phyloP scores from a whole-genome alignment of 2,113 vertebrate genomes.

The Alouatta palliata region DNA sequence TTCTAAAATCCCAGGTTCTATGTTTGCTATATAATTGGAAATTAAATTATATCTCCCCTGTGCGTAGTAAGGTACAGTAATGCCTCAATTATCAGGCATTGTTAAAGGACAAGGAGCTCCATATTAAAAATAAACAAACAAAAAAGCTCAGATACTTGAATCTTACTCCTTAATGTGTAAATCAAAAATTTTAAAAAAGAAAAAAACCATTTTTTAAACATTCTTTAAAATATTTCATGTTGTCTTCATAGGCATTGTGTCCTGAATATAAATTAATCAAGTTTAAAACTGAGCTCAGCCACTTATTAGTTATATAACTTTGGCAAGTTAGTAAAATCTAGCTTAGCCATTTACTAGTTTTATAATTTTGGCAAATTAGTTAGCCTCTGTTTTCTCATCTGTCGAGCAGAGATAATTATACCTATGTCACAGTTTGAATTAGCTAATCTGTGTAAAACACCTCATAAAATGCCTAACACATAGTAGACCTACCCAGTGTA shows the following conservation, averaged over 20 bases:
- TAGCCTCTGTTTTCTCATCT: slow-evolving; percentile 71
- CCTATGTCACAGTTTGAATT: slow-evolving; percentile 68
- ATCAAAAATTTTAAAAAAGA: neutral
- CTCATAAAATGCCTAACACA: slow-evolving; percentile 66
- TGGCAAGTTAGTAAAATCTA: slow-evolving; percentile 68
- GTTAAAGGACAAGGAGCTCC: neutral
- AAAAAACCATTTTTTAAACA: neutral
- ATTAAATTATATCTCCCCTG: slow-evolving; percentile 11
- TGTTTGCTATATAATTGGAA: slow-evolving; percentile 5
- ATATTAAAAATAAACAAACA: neutral
- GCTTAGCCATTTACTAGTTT: slow-evolving; percentile 54
- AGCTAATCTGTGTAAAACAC: slow-evolving; percentile 79
- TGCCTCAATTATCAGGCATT: slow-evolving; percentile 16
- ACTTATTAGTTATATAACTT: slow-evolving; percentile 48
- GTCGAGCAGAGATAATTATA: slow-evolving; percentile 75
- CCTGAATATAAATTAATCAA: slow-evolving; percentile 41
- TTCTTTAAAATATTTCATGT: neutral
- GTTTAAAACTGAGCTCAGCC: neutral
- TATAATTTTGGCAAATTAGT: slow-evolving; percentile 76
- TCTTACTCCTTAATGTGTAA: neutral
- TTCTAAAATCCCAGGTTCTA: neutral
- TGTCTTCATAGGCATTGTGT: neutral
- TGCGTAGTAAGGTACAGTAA: neutral
- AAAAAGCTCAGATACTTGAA: neutral
- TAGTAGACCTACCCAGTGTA: slow-evolving; percentile 57